Base-by-base conservation (phyloP, 2,797 vertebrate genomes). In the Anableps anableps region DNA sequence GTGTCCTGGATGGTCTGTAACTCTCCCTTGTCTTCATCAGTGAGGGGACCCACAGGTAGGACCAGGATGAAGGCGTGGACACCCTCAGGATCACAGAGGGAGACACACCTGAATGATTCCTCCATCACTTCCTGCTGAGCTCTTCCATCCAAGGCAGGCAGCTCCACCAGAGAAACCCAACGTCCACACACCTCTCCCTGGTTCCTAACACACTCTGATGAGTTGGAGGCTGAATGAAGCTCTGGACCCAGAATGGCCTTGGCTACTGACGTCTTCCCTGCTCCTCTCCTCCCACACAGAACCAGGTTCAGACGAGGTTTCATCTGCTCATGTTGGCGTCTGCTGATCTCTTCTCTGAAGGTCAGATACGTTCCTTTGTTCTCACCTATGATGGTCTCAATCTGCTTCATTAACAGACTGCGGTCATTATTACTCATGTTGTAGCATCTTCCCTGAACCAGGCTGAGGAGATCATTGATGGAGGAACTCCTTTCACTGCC, bases 51-150 rank as follows among this genome's bases (percentile, higher is more conserved):
- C 41, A 72, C 41, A 16, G 70, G 53, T 19, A 58, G 74, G 74
- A 75, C 74, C 74, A 75, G 74, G 36, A 58, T 58, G 74, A 58
- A 75, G 74, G 51, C 51, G 1, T 58, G 36, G 26, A 75, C 23
- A 4, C 74, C 51, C 41, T 47, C 68, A 45, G 41, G 41, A 14
- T 36, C 48, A 74, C 48, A 36, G 73, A 74, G 73, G 73, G 50
- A 41, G 50, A 74, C 34, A 41, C 70, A 47, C 43, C 16, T 47
- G 43, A 72, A 48, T 2, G 43, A 45, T 51, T 51, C 50, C 50
- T 51, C 50, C 50, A 55, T 55, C 53, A 26, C 26, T 11, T 55
- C 26, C 53, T 55, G 53, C 23, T 55, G 53, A 55, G 53, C 8
- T 55, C n/a, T n/a, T 55, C 53, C 53, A 55, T 4, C 21, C 53